Base-by-base conservation (phyloP, 2,113 vertebrate genomes). In the Caracal caracal region DNA sequence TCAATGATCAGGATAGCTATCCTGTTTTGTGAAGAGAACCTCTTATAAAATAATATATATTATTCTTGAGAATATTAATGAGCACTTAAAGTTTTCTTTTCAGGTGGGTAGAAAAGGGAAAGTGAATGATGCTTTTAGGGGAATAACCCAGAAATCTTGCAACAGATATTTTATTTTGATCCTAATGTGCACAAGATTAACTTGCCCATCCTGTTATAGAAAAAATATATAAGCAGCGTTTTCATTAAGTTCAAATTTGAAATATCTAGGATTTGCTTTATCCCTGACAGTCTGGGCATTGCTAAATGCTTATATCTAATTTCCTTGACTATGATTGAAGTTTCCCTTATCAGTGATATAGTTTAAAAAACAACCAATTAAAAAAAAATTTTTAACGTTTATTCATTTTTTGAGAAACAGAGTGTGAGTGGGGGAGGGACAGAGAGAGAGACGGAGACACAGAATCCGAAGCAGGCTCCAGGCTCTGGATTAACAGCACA, bases 191-290 rank as follows among this genome's bases (percentile, higher is more conserved):
- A 35, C 24, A 92, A 76, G 19, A 92, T 70, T 76, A 82, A 70
- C 22, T 88, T 20, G 22, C 13, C 59, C 35, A 83, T 93, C 86
- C 88, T 49, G 35, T 68, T 53, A 68, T n/a, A 75, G 24, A 37
- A 71, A 90, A 94, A 59, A 59, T 9, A 93, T 22, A 49, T 11
- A 94, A 59, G 71, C 10, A 75, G 16, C 35, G 47, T 91, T 30
- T 87, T 97, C 71, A 94, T 79, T 88, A 96, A 83, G 5, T 89
- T 63, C 28, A 49, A 84, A 81, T 51, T 83, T 59, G 24, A 93
- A n/a, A 47, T 43, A 51, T 22, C 17, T 51, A 81, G 68, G 11
- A 51, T 79, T 88, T 83, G 16, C 53, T 91, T 61, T 91, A 79
- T 86, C 26, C n/a, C 7, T 86, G 28, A 40, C 15, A 63, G 5